A percentile compares a stretch with the other conserved stretches of the same genome.
These are phyloP conservation scores for Macrochelys suwanniensis DNA, from an alignment of 2,797 vertebrate species.

Conservation along the genomic window DNA sequence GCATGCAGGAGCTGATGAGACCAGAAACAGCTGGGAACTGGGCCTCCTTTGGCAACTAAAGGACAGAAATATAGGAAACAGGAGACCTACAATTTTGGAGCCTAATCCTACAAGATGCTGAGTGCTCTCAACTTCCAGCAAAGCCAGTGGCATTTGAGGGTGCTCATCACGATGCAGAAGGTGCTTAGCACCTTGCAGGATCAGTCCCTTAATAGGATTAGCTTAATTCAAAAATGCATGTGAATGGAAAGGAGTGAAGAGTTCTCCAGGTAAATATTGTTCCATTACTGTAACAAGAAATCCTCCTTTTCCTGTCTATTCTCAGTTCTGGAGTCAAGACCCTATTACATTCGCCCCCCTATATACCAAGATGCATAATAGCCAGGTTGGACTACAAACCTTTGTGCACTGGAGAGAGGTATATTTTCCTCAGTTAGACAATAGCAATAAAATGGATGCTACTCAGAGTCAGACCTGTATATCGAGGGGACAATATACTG, in stretches of 20 bases:
- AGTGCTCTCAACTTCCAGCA: neutral
- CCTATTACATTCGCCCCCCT: neutral
- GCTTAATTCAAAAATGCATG: neutral
- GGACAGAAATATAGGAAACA: neutral
- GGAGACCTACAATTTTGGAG: neutral
- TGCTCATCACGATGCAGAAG: fast-evolving
- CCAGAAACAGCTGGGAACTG: neutral
- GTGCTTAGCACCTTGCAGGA: neutral
- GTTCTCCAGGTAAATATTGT: neutral
- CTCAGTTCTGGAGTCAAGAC: neutral
- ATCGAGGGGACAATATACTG: neutral
- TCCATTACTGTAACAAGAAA: neutral
- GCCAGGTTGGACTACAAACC: neutral
- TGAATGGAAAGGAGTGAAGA: neutral
- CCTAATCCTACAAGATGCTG: fast-evolving
- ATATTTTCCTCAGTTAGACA: neutral
- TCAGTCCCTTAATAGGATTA: neutral
- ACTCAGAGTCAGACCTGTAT: neutral
- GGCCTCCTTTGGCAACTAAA: neutral
- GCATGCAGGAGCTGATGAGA: neutral
- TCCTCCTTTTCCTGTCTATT: neutral
- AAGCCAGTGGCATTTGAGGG: neutral
- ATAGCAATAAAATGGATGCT: neutral
- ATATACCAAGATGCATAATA: neutral
- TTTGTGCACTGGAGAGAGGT: neutral